Conservation (phyloP, 2,888 invertebrate species). For the Harpalus rufipes region DNA sequence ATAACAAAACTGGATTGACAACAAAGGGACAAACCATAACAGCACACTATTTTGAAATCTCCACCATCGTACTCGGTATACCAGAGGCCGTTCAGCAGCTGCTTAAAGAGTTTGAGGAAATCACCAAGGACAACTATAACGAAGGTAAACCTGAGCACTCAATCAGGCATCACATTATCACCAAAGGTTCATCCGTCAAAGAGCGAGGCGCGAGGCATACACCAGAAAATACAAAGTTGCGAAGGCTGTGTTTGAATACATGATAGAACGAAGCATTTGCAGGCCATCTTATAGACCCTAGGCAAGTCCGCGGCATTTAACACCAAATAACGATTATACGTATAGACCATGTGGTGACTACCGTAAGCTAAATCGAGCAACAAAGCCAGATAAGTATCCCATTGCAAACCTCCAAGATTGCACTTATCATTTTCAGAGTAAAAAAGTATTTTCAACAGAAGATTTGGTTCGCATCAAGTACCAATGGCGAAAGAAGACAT, state of each 20-base stretch:
- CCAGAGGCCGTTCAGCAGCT: neutral
- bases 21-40: too few relatives aligned
- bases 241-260: neutral
- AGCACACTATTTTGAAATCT: too few relatives aligned
- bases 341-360: neutral
- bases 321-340: neutral
- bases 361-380: neutral
- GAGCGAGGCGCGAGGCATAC: neutral
- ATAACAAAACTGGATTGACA: too few relatives aligned
- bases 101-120: neutral
- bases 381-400: neutral
- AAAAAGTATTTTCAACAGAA: neutral
- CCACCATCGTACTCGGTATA: too few relatives aligned
- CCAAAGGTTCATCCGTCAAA: neutral
- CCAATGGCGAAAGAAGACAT: neutral
- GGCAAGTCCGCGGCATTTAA: neutral
- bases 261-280: constrained; percentile 17
- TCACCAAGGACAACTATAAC: neutral
- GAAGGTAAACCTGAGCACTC: neutral
- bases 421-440: neutral
- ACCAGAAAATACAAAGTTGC: neutral
- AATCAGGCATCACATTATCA: neutral
- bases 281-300: neutral
- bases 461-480: neutral
- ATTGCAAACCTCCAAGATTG: neutral